phyloP scores from a whole-genome alignment of 92 coral and sea anemone genomes.

The Parazoanthus swiftii region DNA sequence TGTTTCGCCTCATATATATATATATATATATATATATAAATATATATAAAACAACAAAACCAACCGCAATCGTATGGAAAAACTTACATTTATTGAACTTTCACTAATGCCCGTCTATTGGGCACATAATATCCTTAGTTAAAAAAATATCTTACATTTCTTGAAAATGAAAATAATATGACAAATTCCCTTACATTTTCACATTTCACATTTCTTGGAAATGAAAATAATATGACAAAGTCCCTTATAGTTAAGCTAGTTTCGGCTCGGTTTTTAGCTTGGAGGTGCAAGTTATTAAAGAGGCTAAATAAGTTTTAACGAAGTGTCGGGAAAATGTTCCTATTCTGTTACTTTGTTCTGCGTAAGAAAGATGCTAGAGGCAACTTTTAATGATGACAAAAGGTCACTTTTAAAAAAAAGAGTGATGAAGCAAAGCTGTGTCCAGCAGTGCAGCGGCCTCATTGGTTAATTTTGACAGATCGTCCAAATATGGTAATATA shows the following conservation, averaged over 20 bases:
- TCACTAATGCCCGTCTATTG: too few species aligned
- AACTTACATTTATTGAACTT: too few species aligned
- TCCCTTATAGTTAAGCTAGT: background rate
- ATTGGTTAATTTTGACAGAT: conserved; percentile 44
- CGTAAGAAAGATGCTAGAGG: background rate
- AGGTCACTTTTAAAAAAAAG: background rate
- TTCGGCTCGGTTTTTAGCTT: background rate
- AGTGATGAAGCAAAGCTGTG: background rate
- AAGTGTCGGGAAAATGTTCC: background rate
- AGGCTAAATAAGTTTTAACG: background rate
- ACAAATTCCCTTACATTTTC: too few species aligned
- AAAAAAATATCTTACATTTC: too few species aligned
- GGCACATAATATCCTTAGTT: too few species aligned
- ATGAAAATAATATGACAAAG: too few species aligned
- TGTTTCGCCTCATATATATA: too few species aligned
- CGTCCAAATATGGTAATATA: conserved; percentile 39
- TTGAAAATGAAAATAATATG: too few species aligned
- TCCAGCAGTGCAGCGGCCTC: background rate
- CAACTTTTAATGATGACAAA: background rate
- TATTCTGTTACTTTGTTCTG: background rate
- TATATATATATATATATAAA: too few species aligned
- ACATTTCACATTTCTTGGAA: too few species aligned
- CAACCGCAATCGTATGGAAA: too few species aligned
- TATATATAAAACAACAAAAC: too few species aligned
- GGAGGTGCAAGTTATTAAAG: background rate